A percentile compares a stretch with the other conserved stretches of the same genome.
Conservation (phyloP, 2,888 invertebrate genomes). For the Lamellibrachia columna region DNA sequence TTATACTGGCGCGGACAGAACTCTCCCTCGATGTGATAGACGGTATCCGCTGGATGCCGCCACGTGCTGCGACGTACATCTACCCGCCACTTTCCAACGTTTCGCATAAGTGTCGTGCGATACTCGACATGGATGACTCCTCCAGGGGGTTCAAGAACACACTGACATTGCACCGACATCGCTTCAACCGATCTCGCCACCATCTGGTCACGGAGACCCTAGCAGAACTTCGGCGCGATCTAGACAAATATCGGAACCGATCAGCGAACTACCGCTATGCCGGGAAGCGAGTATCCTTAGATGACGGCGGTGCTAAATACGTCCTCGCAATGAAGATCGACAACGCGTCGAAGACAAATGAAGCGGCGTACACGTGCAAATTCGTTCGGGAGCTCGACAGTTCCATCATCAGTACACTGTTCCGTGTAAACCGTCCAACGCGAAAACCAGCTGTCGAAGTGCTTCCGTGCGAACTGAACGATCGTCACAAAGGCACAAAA, state of each 20-base stretch:
- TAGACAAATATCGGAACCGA: background rate
- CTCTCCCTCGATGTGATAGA: background rate
- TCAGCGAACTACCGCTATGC: background rate
- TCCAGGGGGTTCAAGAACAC: background rate
- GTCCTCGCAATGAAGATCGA: background rate
- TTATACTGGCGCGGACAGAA: background rate
- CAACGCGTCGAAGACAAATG: background rate
- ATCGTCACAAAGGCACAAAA: background rate
- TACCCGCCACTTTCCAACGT: background rate
- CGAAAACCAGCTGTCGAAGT: background rate
- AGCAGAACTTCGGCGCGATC: background rate
- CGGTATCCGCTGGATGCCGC: background rate
- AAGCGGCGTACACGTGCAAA: background rate
- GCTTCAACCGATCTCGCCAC: background rate
- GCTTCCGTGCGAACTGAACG: background rate
- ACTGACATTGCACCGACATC: background rate
- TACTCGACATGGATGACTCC: background rate
- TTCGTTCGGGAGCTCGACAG: background rate
- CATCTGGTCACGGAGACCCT: background rate
- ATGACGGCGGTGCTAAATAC: background rate
- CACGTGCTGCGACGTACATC: background rate
- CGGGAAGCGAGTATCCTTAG: background rate
- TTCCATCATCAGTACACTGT: background rate
- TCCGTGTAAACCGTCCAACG: background rate
- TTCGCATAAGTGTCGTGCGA: background rate